phyloP scores from a whole-genome alignment of 2,113 vertebrate species.

The Esox niger region DNA sequence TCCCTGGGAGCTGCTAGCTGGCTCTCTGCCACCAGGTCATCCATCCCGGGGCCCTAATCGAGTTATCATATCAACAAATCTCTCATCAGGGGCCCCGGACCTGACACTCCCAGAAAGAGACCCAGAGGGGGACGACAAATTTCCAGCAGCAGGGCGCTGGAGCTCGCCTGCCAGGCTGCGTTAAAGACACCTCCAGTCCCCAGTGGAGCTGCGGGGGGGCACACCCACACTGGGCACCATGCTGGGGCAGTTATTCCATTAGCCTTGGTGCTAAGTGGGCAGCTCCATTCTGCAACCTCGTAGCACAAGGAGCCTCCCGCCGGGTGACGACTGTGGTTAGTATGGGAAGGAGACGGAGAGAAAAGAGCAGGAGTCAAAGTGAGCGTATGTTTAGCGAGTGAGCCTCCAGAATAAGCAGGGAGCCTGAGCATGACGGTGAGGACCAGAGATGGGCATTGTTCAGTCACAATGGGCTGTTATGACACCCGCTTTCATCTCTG shows the following conservation, averaged over 20 bases:
- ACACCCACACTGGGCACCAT: slow-evolving; percentile 77
- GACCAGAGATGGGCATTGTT: slow-evolving; percentile 16
- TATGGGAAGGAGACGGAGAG: slow-evolving; percentile 38
- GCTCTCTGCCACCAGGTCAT: slow-evolving; percentile 72
- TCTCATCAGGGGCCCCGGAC: slow-evolving; percentile 72
- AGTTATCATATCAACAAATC: slow-evolving; percentile 89
- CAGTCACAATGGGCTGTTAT: slow-evolving; percentile 21
- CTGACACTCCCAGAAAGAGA: slow-evolving; percentile 80
- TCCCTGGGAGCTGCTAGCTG: slow-evolving; percentile 71
- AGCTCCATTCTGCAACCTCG: slow-evolving; percentile 63
- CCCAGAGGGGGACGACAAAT: slow-evolving; percentile 86
- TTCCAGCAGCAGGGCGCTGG: slow-evolving; percentile 86
- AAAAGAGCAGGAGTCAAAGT: slow-evolving; percentile 50
- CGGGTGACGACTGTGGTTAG: slow-evolving; percentile 61
- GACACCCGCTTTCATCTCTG: slow-evolving; percentile 22
- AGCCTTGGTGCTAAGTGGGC: slow-evolving; percentile 72
- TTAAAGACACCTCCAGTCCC: slow-evolving; percentile 87
- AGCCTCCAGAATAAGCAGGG: slow-evolving; percentile 41
- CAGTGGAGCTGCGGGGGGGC: slow-evolving; percentile 69
- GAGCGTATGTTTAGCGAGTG: slow-evolving; percentile 2
- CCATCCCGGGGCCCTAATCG: slow-evolving; percentile 83
- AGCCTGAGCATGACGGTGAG: background rate
- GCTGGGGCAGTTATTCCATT: slow-evolving; percentile 87
- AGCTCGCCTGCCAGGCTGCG: slow-evolving; percentile 73
- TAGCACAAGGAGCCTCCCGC: slow-evolving; percentile 62